Base-by-base conservation (phyloP, 2,888 invertebrate species). In the Phengaris arion region DNA sequence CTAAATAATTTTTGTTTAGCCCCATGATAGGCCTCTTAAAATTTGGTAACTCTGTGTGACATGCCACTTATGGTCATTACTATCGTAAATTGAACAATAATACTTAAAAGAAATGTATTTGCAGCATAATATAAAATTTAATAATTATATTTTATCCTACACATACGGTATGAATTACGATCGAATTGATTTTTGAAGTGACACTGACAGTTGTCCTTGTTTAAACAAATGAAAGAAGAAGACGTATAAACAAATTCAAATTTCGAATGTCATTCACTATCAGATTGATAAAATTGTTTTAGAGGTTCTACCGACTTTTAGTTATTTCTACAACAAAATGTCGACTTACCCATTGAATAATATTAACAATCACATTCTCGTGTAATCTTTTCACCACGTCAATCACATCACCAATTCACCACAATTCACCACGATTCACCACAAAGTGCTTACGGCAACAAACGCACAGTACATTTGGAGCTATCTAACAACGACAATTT, bases 401-500 rank as follows among this genome's bases (percentile, higher is more conserved):
- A 69, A 69, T 48, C 46, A 69, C 69, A 69, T 48, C 15, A 69
- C n/a, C 74, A 68, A 70, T 76, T 68, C 74, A 77, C 76, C 74
- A 70, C 15, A 69, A 35, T 35, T 35, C 64, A 64, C 45, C 35
- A 35, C 64, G 64, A 64, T 12, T 64, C 55, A 68, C 46, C 72
- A 72, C 77, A 77, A 75, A 64, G 64, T 12, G 45, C 12, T 35
- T 64, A 45, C 64, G 64, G 35, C 22, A 15, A 64, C 64, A 64
- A 45, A 35, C 45, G 64, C 35, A 13, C 64, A 64, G 64, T 45
- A 64, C 64, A 64, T 64, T 64, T 64, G 35, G 45, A 74, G 78
- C 75, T 77, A 78, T 74, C 75, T 78, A 75, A 72, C 69, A 55
- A 76, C 77, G 77, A 77, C 75, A 77, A 77, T 78, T 45, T 45